phyloP scores from a whole-genome alignment of 2,888 invertebrate genomes.

The Synanthedon formicaeformis region DNA sequence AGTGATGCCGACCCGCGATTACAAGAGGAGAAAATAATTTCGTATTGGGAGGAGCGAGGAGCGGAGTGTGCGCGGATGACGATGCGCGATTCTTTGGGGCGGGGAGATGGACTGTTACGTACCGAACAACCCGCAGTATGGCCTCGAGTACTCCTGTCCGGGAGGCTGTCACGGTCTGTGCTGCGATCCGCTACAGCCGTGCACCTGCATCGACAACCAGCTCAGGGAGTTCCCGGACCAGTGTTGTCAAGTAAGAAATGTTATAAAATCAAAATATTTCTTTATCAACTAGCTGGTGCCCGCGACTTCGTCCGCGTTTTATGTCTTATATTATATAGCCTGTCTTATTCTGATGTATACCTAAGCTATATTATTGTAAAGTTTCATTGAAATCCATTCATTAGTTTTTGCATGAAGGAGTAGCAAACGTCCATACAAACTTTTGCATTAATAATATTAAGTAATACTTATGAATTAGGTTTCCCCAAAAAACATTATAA shows the following conservation, averaged over 20 bases:
- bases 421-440: too few relatives aligned
- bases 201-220: slow-evolving; percentile 48
- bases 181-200: slow-evolving; percentile 58
- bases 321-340: too few relatives aligned
- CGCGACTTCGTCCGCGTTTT: too few relatives aligned
- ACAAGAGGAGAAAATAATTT: slow-evolving; percentile 1
- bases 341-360: too few relatives aligned
- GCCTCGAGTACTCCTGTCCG: slow-evolving; percentile 52
- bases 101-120: slow-evolving; percentile 74
- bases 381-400: too few relatives aligned
- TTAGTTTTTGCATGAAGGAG: too few relatives aligned
- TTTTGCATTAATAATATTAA: too few relatives aligned
- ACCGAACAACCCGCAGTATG: slow-evolving; percentile 77
- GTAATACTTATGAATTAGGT: too few relatives aligned
- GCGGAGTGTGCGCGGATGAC: slow-evolving; percentile 43
- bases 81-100: slow-evolving; percentile 43
- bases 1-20: neutral
- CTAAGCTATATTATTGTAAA: too few relatives aligned
- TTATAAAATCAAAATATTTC: neutral
- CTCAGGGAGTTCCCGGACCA: slow-evolving; percentile 44
- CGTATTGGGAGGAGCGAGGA: slow-evolving; percentile 15
- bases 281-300: too few relatives aligned
- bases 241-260: slow-evolving; percentile 42
- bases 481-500: too few relatives aligned
- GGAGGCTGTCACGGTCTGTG: slow-evolving; percentile 38